Base-by-base conservation (phyloP, 2,888 invertebrate species). In the Cataglyphis albicans region DNA sequence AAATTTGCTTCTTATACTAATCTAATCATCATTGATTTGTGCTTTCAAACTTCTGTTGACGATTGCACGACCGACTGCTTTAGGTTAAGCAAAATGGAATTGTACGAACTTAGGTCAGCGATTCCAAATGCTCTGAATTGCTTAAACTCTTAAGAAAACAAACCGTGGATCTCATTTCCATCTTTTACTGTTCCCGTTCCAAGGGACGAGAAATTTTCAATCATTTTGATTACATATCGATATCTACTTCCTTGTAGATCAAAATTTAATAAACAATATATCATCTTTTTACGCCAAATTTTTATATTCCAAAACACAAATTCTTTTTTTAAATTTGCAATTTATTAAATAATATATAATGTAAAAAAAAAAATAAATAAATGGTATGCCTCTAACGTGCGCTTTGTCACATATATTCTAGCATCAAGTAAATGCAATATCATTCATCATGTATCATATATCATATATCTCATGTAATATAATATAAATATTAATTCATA, bases 71-170 rank as follows among this genome's bases (percentile, higher is more conserved):
- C 73, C 41, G 48, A 61, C 41, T 55, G 83, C n/a, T 64, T 55
- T 61, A 38, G 57, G 65, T 82, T 85, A 82, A 84, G 72, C 72
- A 75, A 82, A 84, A 86, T 84, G 68, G 80, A 81, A 88, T 86
- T 86, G 85, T 83, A 84, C 65, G 72, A 88, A 83, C 85, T 75
- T 83, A 81, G 89, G 87, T 89, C 90, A 90, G 89, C 90, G 86
- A 88, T 88, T 90, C 70, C 72, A 68, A 81, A 84, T 87, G 83
- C 85, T 78, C 86, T 74, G 67, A 86, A 87, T 90, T 84, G 84
- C 86, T 86, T 84, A 88, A 89, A 84, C 82, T 83, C 82, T 87
- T 84, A 84, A 81, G 88, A 83, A 89, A 88, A 88, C 87, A 88
- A 88, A 85, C 86, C 61, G 55, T 59, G 59, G 41, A 70, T 48